Percentiles rank a stretch among this genome's conserved stretches.
Conservation (phyloP, 2,797 vertebrate species). For the Gobio occitaniae region DNA sequence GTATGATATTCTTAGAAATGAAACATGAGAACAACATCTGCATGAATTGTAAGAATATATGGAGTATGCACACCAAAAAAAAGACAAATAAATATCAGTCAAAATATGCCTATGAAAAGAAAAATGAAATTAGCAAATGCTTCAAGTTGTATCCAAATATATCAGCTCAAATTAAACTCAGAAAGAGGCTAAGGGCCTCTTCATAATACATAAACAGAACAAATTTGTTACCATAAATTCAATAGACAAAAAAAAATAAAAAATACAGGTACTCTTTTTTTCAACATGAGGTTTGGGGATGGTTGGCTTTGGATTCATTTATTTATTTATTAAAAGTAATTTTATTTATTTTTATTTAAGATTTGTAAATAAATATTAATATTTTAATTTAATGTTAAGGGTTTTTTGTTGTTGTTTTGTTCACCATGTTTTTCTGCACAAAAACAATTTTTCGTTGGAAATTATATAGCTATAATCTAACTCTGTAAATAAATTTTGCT, state of each 20-base stretch:
- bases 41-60: neutral
- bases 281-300: neutral
- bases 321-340: neutral
- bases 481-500: neutral
- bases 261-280: neutral
- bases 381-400: neutral
- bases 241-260: no score
- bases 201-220: neutral
- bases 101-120: neutral
- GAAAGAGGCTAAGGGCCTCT: neutral
- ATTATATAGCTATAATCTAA: neutral
- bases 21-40: neutral
- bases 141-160: neutral
- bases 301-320: neutral
- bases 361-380: neutral
- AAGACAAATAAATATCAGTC: neutral
- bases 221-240: neutral
- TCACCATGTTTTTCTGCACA: neutral
- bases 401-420: neutral
- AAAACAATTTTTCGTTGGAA: no score
- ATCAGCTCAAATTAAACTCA: neutral
- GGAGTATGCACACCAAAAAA: neutral
- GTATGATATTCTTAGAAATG: neutral
- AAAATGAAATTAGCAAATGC: neutral
- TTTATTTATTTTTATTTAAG: neutral